A percentile compares a stretch with the other conserved stretches of the same genome.
Conservation (phyloP, 2,888 invertebrate genomes). For the Mantis religiosa region DNA sequence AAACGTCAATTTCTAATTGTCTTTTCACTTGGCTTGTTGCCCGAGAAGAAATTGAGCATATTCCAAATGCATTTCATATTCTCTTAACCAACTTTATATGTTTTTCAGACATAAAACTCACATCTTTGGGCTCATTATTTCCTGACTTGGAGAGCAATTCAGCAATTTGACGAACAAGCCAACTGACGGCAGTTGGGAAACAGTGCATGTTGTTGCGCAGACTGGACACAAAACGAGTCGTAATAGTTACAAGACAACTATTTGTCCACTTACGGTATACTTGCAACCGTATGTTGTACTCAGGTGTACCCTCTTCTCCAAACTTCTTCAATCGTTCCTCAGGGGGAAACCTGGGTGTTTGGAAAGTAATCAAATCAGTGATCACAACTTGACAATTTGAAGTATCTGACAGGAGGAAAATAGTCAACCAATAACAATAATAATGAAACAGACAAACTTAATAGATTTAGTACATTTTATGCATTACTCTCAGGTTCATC, state of each 20-base stretch:
- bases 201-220: constrained; percentile 81
- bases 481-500: no score
- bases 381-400: neutral
- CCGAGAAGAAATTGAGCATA: no score
- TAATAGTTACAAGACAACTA: constrained; percentile 71
- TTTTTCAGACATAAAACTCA: constrained; percentile 32
- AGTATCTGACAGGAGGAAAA: no score
- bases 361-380: neutral
- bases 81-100: no score
- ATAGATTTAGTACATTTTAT: no score
- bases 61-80: no score
- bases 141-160: constrained; percentile 60
- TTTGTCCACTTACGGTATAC: constrained; percentile 77
- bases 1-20: no score
- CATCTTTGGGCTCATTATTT: constrained; percentile 53
- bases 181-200: constrained; percentile 84
- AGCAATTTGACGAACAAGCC: constrained; percentile 86
- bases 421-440: no score
- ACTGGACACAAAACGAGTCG: constrained; percentile 76
- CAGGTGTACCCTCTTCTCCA: constrained; percentile 68
- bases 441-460: no score
- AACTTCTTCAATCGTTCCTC: constrained; percentile 65
- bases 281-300: constrained; percentile 67
- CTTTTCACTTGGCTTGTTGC: no score
- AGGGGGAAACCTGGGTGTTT: constrained; percentile 49